Percentiles rank a stretch among this genome's conserved stretches.
Conservation (phyloP, 2,797 vertebrate genomes). For the Graptemys geographica region DNA sequence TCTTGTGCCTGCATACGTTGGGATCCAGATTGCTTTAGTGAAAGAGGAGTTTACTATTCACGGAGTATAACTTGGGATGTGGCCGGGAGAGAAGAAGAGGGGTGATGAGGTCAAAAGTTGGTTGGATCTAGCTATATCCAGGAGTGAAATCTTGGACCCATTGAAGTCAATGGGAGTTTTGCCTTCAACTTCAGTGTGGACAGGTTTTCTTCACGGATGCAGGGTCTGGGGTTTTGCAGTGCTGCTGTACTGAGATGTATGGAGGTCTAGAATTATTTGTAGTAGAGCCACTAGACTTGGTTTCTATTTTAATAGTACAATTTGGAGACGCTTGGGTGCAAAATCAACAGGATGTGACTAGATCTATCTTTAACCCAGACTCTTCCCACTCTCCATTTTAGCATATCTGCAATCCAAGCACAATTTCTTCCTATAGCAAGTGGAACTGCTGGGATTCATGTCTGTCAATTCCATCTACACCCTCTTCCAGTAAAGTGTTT, state of each 20-base stretch:
- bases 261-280: neutral
- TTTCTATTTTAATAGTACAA: neutral
- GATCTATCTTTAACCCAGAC: neutral
- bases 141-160: neutral
- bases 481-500: neutral
- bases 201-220: fast-evolving
- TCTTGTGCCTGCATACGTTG: fast-evolving
- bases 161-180: neutral
- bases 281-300: neutral
- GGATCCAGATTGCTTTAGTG: neutral
- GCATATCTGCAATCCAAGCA: neutral
- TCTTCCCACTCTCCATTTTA: neutral
- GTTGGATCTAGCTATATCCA: fast-evolving
- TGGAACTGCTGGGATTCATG: neutral
- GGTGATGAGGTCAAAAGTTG: neutral
- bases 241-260: fast-evolving
- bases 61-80: neutral
- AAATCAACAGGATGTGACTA: neutral
- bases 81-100: neutral
- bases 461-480: neutral
- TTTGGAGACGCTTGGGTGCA: neutral
- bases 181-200: neutral
- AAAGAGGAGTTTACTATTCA: neutral
- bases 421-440: neutral
- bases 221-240: neutral